phyloP scores from a whole-genome alignment of 2,113 vertebrate genomes.

The Zosterops borbonicus region DNA sequence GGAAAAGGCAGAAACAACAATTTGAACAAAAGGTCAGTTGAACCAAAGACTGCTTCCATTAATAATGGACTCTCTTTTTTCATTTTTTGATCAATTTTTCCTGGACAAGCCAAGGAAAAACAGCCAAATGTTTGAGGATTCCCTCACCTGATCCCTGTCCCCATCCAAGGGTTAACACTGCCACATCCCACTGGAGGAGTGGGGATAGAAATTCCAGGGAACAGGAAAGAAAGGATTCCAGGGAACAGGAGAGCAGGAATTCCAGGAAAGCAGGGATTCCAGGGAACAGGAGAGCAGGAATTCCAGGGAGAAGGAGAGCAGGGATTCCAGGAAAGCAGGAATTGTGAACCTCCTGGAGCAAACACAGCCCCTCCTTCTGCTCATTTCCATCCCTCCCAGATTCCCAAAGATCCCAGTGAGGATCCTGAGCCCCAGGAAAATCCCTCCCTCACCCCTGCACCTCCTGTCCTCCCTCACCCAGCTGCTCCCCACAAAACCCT shows the following conservation, averaged over 20 bases:
- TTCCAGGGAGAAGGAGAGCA: too few relatives aligned
- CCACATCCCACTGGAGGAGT: fast-evolving
- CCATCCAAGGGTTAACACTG: fast-evolving
- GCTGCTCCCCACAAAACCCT: background rate
- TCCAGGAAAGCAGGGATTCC: too few relatives aligned
- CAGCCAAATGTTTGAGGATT: fast-evolving
- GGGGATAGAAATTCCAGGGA: too few relatives aligned
- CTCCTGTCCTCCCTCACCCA: background rate
- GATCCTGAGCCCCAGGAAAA: background rate
- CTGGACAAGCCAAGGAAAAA: background rate
- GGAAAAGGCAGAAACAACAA: background rate
- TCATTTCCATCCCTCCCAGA: background rate
- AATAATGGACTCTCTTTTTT: background rate
- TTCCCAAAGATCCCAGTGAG: background rate
- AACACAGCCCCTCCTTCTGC: background rate
- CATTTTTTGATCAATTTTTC: fast-evolving
- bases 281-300: too few relatives aligned
- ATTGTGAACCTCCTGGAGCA: background rate
- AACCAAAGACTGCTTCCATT: background rate
- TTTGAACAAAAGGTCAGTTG: background rate
- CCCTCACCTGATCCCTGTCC: background rate
- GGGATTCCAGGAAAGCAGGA: too few relatives aligned
- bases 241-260: too few relatives aligned
- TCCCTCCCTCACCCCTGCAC: fast-evolving
- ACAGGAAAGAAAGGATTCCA: too few relatives aligned